Conservation (phyloP, 1,140 invertebrate species). For the Bathynomus jamesi region DNA sequence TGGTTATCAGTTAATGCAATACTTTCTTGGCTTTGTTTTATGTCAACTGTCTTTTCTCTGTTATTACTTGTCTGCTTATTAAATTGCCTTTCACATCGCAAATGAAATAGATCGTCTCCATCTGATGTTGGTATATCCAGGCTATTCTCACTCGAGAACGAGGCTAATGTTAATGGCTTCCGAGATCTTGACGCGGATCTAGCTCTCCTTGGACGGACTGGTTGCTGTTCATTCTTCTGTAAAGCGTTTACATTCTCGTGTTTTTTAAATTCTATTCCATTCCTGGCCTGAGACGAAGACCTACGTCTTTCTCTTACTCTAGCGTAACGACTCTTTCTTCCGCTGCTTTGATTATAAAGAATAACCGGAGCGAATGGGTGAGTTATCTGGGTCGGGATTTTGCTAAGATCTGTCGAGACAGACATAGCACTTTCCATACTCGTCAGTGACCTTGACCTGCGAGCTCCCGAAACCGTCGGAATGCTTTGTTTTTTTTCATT, state of each 20-base stretch:
- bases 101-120: background rate
- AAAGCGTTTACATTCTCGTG: background rate
- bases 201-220: background rate
- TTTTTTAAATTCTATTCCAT: background rate
- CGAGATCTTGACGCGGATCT: background rate
- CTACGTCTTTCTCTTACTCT: background rate
- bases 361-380: background rate
- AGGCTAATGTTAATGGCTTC: background rate
- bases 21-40: background rate
- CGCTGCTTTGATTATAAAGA: background rate
- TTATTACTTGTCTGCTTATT: background rate
- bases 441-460: constrained; percentile 12
- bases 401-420: background rate
- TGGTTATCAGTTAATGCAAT: background rate
- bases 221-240: background rate
- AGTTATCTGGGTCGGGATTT: background rate
- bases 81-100: background rate
- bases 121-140: background rate
- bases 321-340: background rate
- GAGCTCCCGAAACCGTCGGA: constrained; percentile 6
- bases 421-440: background rate
- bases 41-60: background rate
- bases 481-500: constrained; percentile 16
- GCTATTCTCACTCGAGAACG: background rate
- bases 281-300: background rate